Conservation (phyloP, 2,888 invertebrate species). For the Slavum lentiscoides region DNA sequence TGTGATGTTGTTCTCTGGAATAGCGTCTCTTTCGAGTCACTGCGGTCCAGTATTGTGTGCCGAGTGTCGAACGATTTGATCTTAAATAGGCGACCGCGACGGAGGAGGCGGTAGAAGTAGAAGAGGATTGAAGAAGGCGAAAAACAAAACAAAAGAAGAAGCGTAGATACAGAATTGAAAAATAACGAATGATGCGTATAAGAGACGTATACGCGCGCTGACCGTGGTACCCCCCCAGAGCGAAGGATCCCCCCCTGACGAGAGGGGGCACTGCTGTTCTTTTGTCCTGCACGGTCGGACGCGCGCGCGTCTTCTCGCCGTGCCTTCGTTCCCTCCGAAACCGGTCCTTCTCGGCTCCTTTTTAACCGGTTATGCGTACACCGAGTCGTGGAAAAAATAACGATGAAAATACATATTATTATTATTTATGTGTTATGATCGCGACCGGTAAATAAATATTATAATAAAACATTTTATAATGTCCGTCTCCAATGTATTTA, state of each 20-base stretch:
- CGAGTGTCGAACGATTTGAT: neutral
- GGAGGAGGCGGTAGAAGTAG: neutral
- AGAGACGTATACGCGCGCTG: neutral
- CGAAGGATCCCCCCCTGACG: neutral
- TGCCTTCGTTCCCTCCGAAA: neutral
- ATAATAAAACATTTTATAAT: no score
- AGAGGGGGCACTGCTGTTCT: neutral
- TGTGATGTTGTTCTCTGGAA: no score
- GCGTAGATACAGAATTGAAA: neutral
- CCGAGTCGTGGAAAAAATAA: neutral
- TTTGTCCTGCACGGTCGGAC: no score
- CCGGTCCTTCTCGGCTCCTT: neutral
- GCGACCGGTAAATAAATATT: no score
- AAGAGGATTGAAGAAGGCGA: neutral
- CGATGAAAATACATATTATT: no score
- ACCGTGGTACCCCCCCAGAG: neutral
- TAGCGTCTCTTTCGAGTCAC: neutral
- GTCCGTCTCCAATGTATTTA: no score
- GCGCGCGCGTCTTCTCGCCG: no score
- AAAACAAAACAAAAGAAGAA: neutral
- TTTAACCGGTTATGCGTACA: neutral
- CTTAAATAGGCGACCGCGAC: constrained; percentile 23
- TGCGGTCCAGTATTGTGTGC: neutral
- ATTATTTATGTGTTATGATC: no score
- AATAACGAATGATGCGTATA: neutral